Base-by-base conservation (phyloP, 2,797 vertebrate species). In the Premnoplex brunnescens region DNA sequence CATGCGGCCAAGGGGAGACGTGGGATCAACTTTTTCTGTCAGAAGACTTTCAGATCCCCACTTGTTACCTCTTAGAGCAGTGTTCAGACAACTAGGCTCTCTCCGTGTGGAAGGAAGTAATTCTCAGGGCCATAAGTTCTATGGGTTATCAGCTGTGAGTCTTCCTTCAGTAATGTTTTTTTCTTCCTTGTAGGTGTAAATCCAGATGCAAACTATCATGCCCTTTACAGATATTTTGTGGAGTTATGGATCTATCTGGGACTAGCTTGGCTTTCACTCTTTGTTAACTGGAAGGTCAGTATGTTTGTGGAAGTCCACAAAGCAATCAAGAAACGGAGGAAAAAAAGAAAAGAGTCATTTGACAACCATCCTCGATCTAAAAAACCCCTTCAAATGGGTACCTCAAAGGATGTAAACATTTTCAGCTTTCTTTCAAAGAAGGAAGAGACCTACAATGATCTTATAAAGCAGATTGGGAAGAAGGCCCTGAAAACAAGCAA, bases 191-290 rank as follows among this genome's bases (percentile, higher is more conserved):
- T 95, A 99, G 99, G 99, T 96, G 99, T 99, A 94, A 98, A 99
- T 89, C 99, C 99, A 76, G 98, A 98, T 41, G 98, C 97, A 89
- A 95, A 98, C 41, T 99, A 99, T 95, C 99, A 99, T 5, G 98
- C 98, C 68, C 98, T 99, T 48, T 99, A 99, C 97, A 98, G 99
- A 92, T 99, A 99, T 90, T 99, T 99, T 96, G 99, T 99, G 91
- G 99, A 99, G 75, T 98, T 99, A n/a, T 99, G 99, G 99, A 99
- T 99, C 92, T 99, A 99, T 97, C 97, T 99, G 74, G 99, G 99
- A 7, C 85, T 99, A 95, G 99, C 99, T 86, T 99, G 99, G 99
- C 98, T 99, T 49, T 99, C 99, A 32, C 98, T 99, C 56, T 99
- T 99, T 90, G 99, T 99, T 94, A 99, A 99, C 96, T 99, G 99